Percentiles rank a stretch among this genome's conserved stretches.
Evolutionary conservation across 2,113 vertebrate genomes (phyloP).

Genomic region (Lagopus muta): DNA sequence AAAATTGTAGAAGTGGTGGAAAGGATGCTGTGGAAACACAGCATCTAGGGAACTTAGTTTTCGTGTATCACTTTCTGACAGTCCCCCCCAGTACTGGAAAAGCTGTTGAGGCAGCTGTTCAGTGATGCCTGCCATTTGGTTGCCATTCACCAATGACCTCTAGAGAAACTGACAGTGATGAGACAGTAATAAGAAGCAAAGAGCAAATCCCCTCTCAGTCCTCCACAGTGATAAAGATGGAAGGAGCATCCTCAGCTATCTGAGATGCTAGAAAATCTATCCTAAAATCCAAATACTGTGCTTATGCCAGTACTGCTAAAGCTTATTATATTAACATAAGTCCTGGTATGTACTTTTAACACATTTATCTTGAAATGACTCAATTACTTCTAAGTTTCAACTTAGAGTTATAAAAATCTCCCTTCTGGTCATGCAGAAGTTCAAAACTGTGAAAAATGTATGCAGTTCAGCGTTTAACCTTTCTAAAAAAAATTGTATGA

Average conservation of each 20-base stretch:
- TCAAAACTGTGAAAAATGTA: not conserved
- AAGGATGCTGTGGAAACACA: not conserved
- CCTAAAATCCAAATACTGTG: not conserved
- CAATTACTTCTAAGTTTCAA: not conserved
- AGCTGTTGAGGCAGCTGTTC: constrained; percentile 27
- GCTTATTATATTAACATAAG: not conserved
- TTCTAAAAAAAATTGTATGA: not conserved
- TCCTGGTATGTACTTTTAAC: not conserved
- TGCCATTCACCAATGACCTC: constrained; percentile 9
- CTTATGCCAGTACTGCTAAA: not conserved
- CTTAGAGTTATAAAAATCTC: not conserved
- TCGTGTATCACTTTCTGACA: constrained; percentile 10
- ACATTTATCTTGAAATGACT: not conserved
- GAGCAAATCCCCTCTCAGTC: not conserved
- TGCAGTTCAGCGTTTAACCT: not conserved
- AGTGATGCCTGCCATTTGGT: not conserved
- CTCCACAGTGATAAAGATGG: not conserved
- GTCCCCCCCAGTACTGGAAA: not conserved
- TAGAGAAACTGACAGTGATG: not conserved
- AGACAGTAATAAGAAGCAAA: not conserved
- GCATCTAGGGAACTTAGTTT: not conserved
- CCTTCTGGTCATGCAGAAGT: not conserved
- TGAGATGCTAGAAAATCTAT: not conserved
- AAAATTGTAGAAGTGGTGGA: no score
- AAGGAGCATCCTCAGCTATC: not conserved